Percentiles rank a stretch among this genome's conserved stretches.
Evolutionary conservation across 2,888 invertebrate genomes (phyloP).

Genomic region (Apoda limacodes): DNA sequence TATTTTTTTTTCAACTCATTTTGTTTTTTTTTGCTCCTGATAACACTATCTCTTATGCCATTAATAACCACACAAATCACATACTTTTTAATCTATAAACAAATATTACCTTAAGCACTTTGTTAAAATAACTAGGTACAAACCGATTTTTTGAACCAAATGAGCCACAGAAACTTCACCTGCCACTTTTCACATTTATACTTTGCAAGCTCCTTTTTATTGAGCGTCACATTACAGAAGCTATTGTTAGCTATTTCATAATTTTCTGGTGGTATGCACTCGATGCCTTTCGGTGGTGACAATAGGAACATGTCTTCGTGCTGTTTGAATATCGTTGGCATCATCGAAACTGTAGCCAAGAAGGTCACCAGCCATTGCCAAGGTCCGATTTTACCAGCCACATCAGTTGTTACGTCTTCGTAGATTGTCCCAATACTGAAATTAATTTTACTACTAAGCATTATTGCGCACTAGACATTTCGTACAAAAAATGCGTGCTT

Average conservation of each 20-base stretch:
- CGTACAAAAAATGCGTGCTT: background rate
- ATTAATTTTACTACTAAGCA: too few species aligned
- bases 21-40: too few species aligned
- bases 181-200: slow-evolving; percentile 41
- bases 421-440: slow-evolving; percentile 52
- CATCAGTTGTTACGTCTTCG: slow-evolving; percentile 57
- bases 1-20: too few species aligned
- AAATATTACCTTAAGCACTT: too few species aligned
- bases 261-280: slow-evolving; percentile 31
- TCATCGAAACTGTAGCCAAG: slow-evolving; percentile 33
- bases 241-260: slow-evolving; percentile 30
- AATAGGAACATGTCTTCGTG: slow-evolving; percentile 48
- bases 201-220: too few species aligned
- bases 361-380: slow-evolving; percentile 58
- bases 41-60: too few species aligned
- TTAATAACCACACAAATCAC: too few species aligned
- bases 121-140: too few species aligned
- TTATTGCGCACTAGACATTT: too few species aligned
- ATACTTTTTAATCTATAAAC: too few species aligned
- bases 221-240: slow-evolving; percentile 30
- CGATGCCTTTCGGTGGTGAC: too few species aligned
- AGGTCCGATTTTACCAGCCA: slow-evolving; percentile 45
- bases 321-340: slow-evolving; percentile 40
- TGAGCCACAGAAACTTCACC: slow-evolving; percentile 40
- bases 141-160: slow-evolving; percentile 52